Evolutionary conservation across 2,113 vertebrate genomes (phyloP), one percentile per base, ranked within the genome.

Genomic region (Struthidea cinerea): DNA sequence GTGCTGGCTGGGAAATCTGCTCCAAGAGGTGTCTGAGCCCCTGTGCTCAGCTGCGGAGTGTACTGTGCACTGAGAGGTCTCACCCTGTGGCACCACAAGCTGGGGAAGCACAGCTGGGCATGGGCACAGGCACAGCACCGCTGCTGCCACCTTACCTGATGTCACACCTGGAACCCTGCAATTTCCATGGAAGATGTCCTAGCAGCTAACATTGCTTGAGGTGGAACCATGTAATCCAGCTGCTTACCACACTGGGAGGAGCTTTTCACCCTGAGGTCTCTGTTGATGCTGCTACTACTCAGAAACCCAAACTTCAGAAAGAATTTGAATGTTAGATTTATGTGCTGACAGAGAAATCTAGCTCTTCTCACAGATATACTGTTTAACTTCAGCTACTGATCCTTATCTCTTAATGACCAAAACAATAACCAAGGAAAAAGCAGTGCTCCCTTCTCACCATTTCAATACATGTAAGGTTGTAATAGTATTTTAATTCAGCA

Each of bases 61-160:
- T 56, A 21, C 70, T 47, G 27, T 1, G 1, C 35, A 15, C 47
- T 2, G 3, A 27, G 49, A 81, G 15, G 9, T 50, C 87, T 75
- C 52, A 35, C 53, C 56, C 55, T 19, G 26, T 1, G 20, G 60
- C 64, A 46, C 6, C 22, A 22, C 3, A 0, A 1, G 22, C 42
- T 47, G 3, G 11, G 42, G 33, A 47, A 91, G 50, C 55, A 30
- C n/a, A 61, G 67, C 61, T 61, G n/a, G 50, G 67, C 53, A 37
- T 6, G 8, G 49, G 10, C 18, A 67, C 1, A 4, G 32, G 6
- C 18, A 67, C 1, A 6, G n/a, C 24, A 35, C n/a, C 0, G 0
- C 39, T 7, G 21, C 35, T 42, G 39, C 65, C 32, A 3, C 21
- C 42, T 53, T 7, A 16, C 16, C 15, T 47, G 1, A 1, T 37